Base-by-base conservation (phyloP, 2,797 vertebrate genomes). In the Argentina silus region DNA sequence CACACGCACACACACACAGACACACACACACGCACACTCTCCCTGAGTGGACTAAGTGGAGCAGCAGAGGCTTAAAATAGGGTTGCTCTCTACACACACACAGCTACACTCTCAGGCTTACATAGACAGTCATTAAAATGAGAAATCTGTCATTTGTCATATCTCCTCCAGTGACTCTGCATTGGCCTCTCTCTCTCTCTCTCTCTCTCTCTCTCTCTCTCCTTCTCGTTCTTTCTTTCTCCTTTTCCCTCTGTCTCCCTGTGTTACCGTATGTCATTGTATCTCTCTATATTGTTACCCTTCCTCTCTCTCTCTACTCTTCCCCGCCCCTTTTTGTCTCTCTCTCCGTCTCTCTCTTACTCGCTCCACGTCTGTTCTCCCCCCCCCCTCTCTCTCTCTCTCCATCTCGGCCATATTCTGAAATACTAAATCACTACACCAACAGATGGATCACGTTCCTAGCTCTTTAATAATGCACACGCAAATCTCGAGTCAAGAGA, bases 401-500 rank as follows among this genome's bases (percentile, higher is more conserved):
- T 44, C 5, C 14, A 74, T 81, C 91, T 86, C 86, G 84, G 90
- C 84, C 87, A 36, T 36, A 36, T 36, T 36, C 27, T 86, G 78
- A 88, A 81, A 44, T 42, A 15, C 61, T 17, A 19, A 27, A 61
- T 45, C 75, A 70, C 82, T 67, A 72, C 83, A 42, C 12, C 78
- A 87, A 89, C 91, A 92, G 91, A 91, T 91, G 90, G 91, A 91
- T 89, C 80, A 72, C 85, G 86, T 86, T 90, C 75, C 81, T 77
- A 77, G 66, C 85, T 88, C 64, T 71, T 93, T 85, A 91, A 91
- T 90, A 85, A 92, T 91, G 89, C 89, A 92, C 78, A 73, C 76
- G 83, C 80, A 81, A 87, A 85, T 85, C 87, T 85, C 70, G 80
- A 86, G 83, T 85, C 80, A 4, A 36, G 27, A 48, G 75, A 48